Base-by-base conservation (phyloP, 1,140 invertebrate genomes). In the Drosophila bipectinata region DNA sequence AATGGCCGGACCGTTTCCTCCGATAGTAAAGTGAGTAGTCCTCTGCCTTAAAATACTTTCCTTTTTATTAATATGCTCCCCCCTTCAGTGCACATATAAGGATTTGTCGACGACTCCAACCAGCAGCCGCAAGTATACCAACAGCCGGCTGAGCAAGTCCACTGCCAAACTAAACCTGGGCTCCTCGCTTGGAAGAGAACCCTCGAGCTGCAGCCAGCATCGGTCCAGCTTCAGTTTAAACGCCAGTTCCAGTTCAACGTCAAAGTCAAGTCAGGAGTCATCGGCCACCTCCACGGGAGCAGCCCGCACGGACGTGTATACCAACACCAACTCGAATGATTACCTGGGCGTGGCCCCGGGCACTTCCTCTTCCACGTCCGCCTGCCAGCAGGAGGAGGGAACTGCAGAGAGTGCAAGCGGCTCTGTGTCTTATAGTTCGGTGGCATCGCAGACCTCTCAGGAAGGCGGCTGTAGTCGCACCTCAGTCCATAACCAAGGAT, bases 121-220 rank as follows among this genome's bases (percentile, higher is more conserved):
- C 2, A 91, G 90, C 68, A 91, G 90, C 53, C 84, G 90, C 39
- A 83, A 79, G 37, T 83, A 73, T 45, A 90, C 82, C 21, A 85
- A 90, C 26, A 90, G 66, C 45, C 87, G 90, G 57, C 67, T 91
- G 55, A 91, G 84, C 72, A 91, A 91, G 78, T 91, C 90, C 76
- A 91, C 88, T 90, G 90, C 90, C 79, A 91, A 91, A 90, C 57
- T 91, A 9, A 91, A 91, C 63, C 60, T 91, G 41, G 76, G 84
- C 34, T 76, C 75, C 52, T 55, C 83, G 26, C 62, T 91, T 58
- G 75, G 68, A 60, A n/a, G 39, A 4, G 26, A 54, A 12, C n/a
- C 55, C 24, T 52, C 55, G 18, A 66, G 68, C 52, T 55, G 62
- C 52, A 72, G 63, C 39, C 72, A 71, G 7, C 72, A 79, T 32